Base-by-base conservation (phyloP, 2,888 invertebrate species). In the Lissocephala sabroskyi region DNA sequence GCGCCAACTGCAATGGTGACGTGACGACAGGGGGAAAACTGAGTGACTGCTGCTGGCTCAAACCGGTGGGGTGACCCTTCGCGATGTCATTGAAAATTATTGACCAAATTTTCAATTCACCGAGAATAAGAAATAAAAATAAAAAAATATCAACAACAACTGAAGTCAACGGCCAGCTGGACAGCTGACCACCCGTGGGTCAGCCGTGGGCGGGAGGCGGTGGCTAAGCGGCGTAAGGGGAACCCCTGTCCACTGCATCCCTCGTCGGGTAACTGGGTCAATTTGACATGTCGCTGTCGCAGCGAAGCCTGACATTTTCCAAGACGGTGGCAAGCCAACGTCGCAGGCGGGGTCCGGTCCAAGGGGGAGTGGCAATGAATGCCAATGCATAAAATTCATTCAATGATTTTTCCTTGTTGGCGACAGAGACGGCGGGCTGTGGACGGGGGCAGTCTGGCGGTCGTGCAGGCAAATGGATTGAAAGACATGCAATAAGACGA, bases 251-350 rank as follows among this genome's bases (percentile, higher is more conserved):
- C n/a, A n/a, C n/a, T n/a, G n/a, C 4, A 7, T 23, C 23, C 7
- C 4, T 23, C 7, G 23, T 23, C 53, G 55, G 46, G 60, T 63
- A 77, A 74, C 70, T 71, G 70, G 77, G 75, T 71, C 75, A 74
- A 57, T 77, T 77, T 71, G 71, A 77, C 70, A 77, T 77, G 75
- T 59, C 53, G 71, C 59, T 71, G 77, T 74, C 77, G 77, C 75
- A 77, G 70, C 52, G 54, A 58, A 42, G 48, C 58, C 56, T 74
- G 74, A 74, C 73, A 56, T 44, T 10, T 28, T 17, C n/a, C n/a
- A n/a, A n/a, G n/a, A 35, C 14, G n/a, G 44, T 32, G 33, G 50
- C 50, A 56, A 65, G 32, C 16, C 13, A 9, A n/a, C 36, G 32
- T 32, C n/a, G n/a, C n/a, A n/a, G n/a, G n/a, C n/a, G n/a, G n/a